These are phyloP conservation scores for Lordiphosa stackelbergi DNA, from an alignment of 1,140 invertebrate species.

Conservation along the genomic window DNA sequence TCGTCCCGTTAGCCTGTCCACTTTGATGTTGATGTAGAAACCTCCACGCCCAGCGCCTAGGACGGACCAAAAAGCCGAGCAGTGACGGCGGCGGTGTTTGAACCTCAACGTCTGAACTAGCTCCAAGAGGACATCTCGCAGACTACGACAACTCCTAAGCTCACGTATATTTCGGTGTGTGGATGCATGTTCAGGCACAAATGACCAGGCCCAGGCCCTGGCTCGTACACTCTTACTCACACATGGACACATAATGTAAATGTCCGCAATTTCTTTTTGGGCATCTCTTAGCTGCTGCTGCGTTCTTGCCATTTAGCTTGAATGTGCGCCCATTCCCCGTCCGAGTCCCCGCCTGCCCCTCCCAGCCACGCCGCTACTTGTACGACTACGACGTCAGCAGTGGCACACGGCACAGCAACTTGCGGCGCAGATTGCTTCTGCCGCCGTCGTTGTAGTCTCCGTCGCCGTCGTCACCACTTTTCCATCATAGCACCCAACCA, in stretches of 20 bases:
- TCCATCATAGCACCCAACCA: conserved; percentile 72
- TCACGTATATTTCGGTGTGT: conserved; percentile 58
- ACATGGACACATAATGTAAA: conserved; percentile 75
- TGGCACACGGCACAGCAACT: conserved; percentile 49
- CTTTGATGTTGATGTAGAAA: conserved; percentile 65
- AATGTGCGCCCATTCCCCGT: conserved; percentile 43
- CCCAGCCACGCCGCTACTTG: conserved; percentile 26
- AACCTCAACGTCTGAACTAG: conserved; percentile 55
- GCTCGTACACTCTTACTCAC: conserved; percentile 44
- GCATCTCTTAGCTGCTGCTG: conserved; percentile 68
- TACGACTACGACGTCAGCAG: conserved; percentile 40
- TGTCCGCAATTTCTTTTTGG: conserved; percentile 77
- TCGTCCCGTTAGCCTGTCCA: conserved; percentile 62
- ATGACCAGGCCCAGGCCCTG: conserved; percentile 42
- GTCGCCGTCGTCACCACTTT: conserved; percentile 67
- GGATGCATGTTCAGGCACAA: conserved; percentile 46
- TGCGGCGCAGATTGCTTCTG: conserved; percentile 71
- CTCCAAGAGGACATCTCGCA: conserved; percentile 66
- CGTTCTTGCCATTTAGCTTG: conserved; percentile 74
- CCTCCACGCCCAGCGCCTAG: conserved; percentile 47
- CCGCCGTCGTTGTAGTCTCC: conserved; percentile 37
- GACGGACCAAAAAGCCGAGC: conserved; percentile 15
- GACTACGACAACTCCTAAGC: conserved; percentile 59
- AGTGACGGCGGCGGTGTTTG: conserved; percentile 36
- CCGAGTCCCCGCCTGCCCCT: conserved; percentile 13